Conservation (phyloP, 1,140 invertebrate genomes). For the Druon quercuslanigerum region DNA sequence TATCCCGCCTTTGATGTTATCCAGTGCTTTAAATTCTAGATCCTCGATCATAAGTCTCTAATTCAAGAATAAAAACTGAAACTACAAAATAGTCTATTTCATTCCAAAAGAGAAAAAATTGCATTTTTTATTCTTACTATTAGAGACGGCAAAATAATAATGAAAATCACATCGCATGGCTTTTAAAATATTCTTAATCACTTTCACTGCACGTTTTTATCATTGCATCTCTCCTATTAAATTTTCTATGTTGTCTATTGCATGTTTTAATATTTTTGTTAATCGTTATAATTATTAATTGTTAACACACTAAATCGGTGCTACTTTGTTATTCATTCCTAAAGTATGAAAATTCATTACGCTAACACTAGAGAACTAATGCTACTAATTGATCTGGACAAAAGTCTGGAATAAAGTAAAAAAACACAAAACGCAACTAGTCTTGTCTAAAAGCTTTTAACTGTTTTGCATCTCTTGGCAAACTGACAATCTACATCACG, state of each 20-base stretch:
- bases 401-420: constrained; percentile 12
- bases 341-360: constrained; percentile 4
- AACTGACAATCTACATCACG: constrained; percentile 45
- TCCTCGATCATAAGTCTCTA: background rate
- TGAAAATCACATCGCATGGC: background rate
- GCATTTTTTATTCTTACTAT: constrained; percentile 1
- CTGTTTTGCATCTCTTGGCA: constrained; percentile 26
- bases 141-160: background rate
- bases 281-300: constrained; percentile 6
- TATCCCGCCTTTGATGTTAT: constrained; percentile 35
- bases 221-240: constrained; percentile 3
- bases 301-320: constrained; percentile 10
- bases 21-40: background rate
- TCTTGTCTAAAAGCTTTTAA: background rate
- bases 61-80: constrained; percentile 12
- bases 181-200: background rate
- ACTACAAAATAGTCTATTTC: background rate
- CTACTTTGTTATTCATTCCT: constrained; percentile 4
- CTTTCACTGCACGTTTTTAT: constrained; percentile 2
- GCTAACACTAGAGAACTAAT: background rate
- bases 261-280: constrained; percentile 11
- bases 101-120: background rate
- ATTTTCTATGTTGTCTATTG: constrained; percentile 28
- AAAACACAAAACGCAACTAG: background rate
- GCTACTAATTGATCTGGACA: constrained; percentile 3